These are phyloP conservation scores for Myopa tessellatipennis DNA, from an alignment of 2,888 invertebrate genomes.

Conservation along the genomic window DNA sequence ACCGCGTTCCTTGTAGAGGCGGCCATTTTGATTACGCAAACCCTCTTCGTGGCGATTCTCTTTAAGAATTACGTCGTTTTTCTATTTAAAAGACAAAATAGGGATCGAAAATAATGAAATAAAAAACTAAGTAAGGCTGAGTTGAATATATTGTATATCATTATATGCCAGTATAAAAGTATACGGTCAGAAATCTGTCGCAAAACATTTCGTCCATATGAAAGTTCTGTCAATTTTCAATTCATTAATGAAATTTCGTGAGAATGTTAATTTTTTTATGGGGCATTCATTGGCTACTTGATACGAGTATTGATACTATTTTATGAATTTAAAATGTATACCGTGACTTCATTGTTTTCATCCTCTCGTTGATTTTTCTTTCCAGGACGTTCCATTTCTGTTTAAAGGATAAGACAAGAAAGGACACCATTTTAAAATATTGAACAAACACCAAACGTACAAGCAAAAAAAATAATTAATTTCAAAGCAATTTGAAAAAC, in stretches of 20 bases:
- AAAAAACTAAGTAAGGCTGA: neutral
- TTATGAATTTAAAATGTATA: slow-evolving; percentile 51
- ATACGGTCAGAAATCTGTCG: neutral
- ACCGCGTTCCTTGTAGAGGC: slow-evolving; percentile 64
- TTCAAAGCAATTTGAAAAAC: too few species aligned
- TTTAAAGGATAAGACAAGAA: neutral
- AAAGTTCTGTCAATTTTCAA: neutral
- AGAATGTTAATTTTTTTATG: too few species aligned
- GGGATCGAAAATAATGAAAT: neutral
- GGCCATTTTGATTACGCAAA: slow-evolving; percentile 65
- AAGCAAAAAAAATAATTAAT: too few species aligned
- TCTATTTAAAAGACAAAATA: slow-evolving; percentile 50
- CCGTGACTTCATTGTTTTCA: slow-evolving; percentile 68
- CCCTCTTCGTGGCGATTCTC: slow-evolving; percentile 67
- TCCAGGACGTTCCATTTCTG: slow-evolving; percentile 67
- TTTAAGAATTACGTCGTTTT: slow-evolving; percentile 63
- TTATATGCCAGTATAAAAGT: too few species aligned
- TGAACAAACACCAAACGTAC: too few species aligned
- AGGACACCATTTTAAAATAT: neutral
- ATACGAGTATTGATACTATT: neutral
- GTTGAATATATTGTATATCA: neutral
- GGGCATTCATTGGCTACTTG: neutral
- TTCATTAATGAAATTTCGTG: neutral
- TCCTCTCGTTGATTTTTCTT: slow-evolving; percentile 69
- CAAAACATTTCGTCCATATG: neutral